These are phyloP conservation scores for Ericerus pela DNA, from an alignment of 1,140 invertebrate species.

Conservation along the genomic window DNA sequence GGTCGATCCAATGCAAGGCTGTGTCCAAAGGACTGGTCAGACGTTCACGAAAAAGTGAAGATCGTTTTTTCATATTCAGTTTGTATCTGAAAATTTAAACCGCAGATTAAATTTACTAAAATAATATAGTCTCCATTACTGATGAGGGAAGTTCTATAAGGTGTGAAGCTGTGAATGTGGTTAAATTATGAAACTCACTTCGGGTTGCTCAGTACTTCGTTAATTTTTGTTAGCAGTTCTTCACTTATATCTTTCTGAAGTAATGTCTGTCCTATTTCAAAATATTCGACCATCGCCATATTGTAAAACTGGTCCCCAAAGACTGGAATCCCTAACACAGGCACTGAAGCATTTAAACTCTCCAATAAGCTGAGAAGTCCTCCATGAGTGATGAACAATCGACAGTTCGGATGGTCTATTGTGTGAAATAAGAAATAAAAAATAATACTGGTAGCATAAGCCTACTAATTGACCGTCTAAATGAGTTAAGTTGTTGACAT, in stretches of 20 bases:
- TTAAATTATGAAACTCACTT: too few species aligned
- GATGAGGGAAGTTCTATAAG: too few species aligned
- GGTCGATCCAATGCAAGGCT: constrained; percentile 52
- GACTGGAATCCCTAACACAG: constrained; percentile 41
- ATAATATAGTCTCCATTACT: too few species aligned
- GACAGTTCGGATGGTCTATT: constrained; percentile 27
- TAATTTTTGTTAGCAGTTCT: constrained; percentile 23
- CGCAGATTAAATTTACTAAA: not conserved
- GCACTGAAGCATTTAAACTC: constrained; percentile 32
- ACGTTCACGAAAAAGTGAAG: constrained; percentile 9
- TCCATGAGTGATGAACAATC: constrained; percentile 40
- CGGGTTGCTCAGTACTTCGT: constrained; percentile 30
- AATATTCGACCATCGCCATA: constrained; percentile 28
- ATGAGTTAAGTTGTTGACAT: too few species aligned
- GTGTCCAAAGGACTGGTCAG: constrained; percentile 35
- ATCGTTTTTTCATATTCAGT: constrained; percentile 1
- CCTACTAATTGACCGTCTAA: too few species aligned
- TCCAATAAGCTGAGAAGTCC: constrained; percentile 37
- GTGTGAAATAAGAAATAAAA: too few species aligned
- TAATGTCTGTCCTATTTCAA: constrained; percentile 29
- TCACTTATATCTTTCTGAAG: constrained; percentile 28
- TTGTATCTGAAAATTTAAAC: constrained; percentile 8
- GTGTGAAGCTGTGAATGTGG: too few species aligned
- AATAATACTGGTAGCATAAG: too few species aligned
- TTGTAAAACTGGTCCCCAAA: constrained; percentile 44